Percentiles rank a stretch among this genome's conserved stretches.
phyloP scores from a whole-genome alignment of 2,113 vertebrate species.

The Thinocorus orbignyianus region DNA sequence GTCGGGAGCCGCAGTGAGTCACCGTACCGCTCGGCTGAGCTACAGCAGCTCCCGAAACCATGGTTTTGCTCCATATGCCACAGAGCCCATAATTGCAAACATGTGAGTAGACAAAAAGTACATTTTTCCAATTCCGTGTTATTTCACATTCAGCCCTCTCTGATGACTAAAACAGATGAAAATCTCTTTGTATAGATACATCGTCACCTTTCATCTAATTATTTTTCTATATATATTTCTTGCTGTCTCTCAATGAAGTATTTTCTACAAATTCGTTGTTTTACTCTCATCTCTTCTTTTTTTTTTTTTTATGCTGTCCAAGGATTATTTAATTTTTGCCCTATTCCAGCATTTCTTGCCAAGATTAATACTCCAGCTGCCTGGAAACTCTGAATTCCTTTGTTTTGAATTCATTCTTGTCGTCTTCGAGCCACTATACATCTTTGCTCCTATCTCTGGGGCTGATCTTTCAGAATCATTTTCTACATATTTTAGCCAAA shows the following conservation, averaged over 20 bases:
- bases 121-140: background rate
- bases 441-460: constrained; percentile 1
- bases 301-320: background rate
- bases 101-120: background rate
- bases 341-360: background rate
- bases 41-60: background rate
- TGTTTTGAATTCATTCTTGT: constrained; percentile 45
- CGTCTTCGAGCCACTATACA: background rate
- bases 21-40: background rate
- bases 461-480: background rate
- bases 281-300: background rate
- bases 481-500: background rate
- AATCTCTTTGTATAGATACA: background rate
- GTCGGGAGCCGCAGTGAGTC: background rate
- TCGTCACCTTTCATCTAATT: background rate
- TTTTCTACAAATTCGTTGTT: background rate
- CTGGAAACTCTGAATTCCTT: constrained; percentile 60
- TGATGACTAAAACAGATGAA: background rate
- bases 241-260: background rate
- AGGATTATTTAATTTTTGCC: constrained; percentile 34
- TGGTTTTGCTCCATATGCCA: background rate
- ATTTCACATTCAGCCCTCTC: background rate
- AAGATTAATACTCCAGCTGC: constrained; percentile 60
- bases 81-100: background rate
- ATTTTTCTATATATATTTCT: background rate